A percentile compares a stretch with the other conserved stretches of the same genome.
phyloP scores from a whole-genome alignment of 2,888 invertebrate genomes.

The Oscheius sp. region DNA sequence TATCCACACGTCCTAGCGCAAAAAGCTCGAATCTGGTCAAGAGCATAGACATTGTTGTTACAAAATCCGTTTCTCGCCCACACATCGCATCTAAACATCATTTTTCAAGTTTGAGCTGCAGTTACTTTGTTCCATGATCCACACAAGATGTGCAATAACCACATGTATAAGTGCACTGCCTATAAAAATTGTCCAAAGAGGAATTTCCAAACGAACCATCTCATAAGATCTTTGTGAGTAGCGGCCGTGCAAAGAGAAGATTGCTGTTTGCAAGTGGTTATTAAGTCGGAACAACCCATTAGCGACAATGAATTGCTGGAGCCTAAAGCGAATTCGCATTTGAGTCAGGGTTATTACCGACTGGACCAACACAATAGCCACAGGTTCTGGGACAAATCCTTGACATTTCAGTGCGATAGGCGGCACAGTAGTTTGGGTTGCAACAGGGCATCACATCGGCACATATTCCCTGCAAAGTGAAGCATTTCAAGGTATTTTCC shows the following conservation, averaged over 20 bases:
- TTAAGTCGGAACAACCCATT: slow-evolving; percentile 1
- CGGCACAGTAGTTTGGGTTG: neutral
- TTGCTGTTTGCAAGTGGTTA: neutral
- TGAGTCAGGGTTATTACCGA: neutral
- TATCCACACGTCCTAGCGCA: slow-evolving; percentile 24
- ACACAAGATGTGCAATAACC: slow-evolving; percentile 10
- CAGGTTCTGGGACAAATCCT: slow-evolving; percentile 8
- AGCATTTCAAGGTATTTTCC: too few species aligned
- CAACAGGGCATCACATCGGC: slow-evolving; percentile 5
- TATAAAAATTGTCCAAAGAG: too few species aligned
- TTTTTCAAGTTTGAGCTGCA: neutral
- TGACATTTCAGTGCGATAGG: slow-evolving; percentile 1
- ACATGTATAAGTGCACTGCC: slow-evolving; percentile 12
- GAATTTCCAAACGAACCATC: too few species aligned
- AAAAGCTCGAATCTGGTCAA: neutral
- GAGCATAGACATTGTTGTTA: neutral
- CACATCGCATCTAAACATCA: neutral
- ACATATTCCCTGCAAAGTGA: slow-evolving; percentile 19
- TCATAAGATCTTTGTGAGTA: neutral
- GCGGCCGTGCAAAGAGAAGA: neutral
- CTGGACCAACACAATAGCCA: slow-evolving; percentile 6
- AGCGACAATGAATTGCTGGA: neutral
- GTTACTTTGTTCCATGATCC: neutral
- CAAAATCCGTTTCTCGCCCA: slow-evolving; percentile 16
- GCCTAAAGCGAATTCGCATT: neutral